Base-by-base conservation (phyloP, 2,888 invertebrate species). In the Zelleria hepariella region DNA sequence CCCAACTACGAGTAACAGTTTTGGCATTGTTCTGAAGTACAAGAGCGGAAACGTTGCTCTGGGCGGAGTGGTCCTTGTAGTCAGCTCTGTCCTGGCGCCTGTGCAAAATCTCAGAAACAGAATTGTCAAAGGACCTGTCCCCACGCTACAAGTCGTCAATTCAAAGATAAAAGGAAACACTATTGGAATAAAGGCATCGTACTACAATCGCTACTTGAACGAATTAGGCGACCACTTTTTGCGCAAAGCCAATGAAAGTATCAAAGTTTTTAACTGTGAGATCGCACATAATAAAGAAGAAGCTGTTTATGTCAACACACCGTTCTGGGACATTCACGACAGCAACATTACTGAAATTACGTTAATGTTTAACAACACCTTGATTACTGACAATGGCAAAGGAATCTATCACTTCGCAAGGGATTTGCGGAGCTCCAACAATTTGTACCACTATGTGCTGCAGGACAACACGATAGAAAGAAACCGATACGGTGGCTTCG, bases 361-460 rank as follows among this genome's bases (percentile, higher is more conserved):
- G 0, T 93, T 98, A 64, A 95, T 95, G 86, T 91, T 99, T 2
- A 97, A 98, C 68, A 93, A 93, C 66, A 94, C 94, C 58, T 86
- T 94, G 61, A 94, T 99, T 48, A 93, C 93, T 0, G 95, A 96
- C 69, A 99, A 99, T 76, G 95, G 94, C 0, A 92, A 91, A 75
- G 97, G 98, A 15, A 93, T 98, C 63, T 91, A 92, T 59, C 98
- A 98, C 68, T 94, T 96, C 69, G 96, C 97, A 52, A 93, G 97
- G 71, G 98, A 99, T 80, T 92, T 99, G 68, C 92, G 98, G 66
- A 95, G 97, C 63, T 98, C 98, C 0, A 99, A 99, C 73, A 99
- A 99, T 84, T 90, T 99, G 0, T 99, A 98, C 89, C 97, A 98
- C 75, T 99, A 99, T 91, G 91, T 95, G 25, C 80, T 98, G 56